A percentile compares a stretch with the other conserved stretches of the same genome.
These are phyloP conservation scores for Chrysogorgia sp. DNA, from an alignment of 92 coral and sea anemone genomes.

Conservation along the genomic window DNA sequence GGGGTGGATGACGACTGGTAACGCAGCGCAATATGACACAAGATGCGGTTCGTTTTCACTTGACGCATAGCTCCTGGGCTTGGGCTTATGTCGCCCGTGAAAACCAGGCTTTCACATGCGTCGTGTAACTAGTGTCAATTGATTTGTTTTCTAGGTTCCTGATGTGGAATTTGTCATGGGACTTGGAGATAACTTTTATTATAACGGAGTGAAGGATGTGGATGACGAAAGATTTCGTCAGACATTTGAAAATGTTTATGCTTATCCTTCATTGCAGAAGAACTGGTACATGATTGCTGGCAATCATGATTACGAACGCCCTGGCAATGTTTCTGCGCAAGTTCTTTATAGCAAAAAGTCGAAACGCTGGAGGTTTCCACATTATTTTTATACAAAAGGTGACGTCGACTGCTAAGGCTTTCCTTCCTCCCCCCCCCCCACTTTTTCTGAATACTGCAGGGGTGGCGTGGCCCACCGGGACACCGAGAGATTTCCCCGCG, in stretches of 20 bases:
- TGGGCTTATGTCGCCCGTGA: neutral
- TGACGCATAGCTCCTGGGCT: neutral
- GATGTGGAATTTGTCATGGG: conserved; percentile 69
- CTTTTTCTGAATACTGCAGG: too few species aligned
- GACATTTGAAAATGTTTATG: conserved; percentile 80
- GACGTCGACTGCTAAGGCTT: neutral
- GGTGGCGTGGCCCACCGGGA: too few species aligned
- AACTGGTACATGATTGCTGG: conserved; percentile 98
- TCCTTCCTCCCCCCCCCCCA: too few species aligned
- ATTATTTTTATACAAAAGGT: conserved; percentile 81
- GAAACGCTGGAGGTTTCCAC: conserved; percentile 82
- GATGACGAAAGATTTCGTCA: conserved; percentile 69
- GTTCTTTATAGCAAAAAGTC: conserved; percentile 78
- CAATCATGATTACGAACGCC: conserved; percentile 91
- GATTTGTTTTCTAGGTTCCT: conserved; percentile 56
- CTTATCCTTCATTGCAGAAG: conserved; percentile 61
- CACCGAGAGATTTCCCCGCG: too few species aligned
- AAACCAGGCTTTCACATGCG: neutral
- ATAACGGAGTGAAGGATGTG: conserved; percentile 71
- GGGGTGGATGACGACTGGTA: too few species aligned
- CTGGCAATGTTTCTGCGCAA: conserved; percentile 86
- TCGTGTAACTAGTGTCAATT: neutral
- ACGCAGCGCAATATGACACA: too few species aligned
- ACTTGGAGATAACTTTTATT: conserved; percentile 92
- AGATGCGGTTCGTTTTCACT: too few species aligned